Evolutionary conservation across 2,113 vertebrate species (phyloP).

Genomic region (Lontra canadensis): DNA sequence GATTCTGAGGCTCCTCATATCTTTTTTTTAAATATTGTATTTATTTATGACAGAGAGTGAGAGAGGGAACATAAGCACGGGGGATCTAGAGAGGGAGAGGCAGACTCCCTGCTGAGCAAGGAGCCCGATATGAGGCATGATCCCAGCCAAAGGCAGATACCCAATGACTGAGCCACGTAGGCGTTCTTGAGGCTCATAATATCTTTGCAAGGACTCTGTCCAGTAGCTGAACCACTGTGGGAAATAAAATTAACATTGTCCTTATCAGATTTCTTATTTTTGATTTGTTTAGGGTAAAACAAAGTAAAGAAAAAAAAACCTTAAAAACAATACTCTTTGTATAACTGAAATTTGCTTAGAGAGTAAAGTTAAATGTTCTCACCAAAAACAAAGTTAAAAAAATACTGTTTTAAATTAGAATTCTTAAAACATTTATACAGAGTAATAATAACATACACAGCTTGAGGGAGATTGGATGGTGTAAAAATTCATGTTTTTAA

Average conservation of each 20-base stretch:
- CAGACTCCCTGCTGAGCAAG: no score
- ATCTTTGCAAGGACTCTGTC: background rate
- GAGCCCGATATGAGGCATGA: no score
- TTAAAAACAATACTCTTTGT: background rate
- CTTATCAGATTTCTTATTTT: slow-evolving; percentile 16
- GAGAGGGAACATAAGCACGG: no score
- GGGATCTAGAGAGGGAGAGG: no score
- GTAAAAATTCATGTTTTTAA: slow-evolving; percentile 31
- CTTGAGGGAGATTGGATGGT: background rate
- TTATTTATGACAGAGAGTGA: no score
- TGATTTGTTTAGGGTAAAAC: background rate
- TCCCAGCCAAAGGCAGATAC: no score
- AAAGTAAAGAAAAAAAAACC: slow-evolving; percentile 26
- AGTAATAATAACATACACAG: background rate
- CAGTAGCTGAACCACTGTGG: background rate
- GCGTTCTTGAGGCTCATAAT: background rate
- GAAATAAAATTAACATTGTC: slow-evolving; percentile 1
- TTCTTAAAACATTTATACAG: slow-evolving; percentile 38
- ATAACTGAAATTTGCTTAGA: background rate
- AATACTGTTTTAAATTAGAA: slow-evolving; percentile 33
- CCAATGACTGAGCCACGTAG: no score
- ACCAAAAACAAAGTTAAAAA: background rate
- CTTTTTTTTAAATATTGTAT: background rate
- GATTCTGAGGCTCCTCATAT: background rate
- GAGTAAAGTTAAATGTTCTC: background rate